phyloP scores from a whole-genome alignment of 2,888 invertebrate species.

The Hyalella azteca region DNA sequence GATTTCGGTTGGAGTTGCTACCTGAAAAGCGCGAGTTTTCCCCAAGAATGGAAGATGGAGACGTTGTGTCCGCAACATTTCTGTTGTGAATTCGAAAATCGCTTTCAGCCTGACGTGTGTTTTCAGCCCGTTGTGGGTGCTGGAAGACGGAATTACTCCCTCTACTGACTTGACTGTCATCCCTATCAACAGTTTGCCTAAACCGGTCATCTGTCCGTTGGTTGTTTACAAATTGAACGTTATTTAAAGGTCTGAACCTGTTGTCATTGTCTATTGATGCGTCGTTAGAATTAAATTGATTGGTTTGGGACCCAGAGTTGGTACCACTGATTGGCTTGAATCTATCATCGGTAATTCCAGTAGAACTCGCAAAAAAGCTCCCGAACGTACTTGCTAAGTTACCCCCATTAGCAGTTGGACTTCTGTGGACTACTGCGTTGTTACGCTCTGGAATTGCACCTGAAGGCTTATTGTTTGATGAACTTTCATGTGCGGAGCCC shows the following conservation, averaged over 20 bases:
- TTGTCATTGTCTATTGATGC: not conserved
- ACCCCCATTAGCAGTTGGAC: not conserved
- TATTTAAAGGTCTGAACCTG: not conserved
- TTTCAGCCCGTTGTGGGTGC: not conserved
- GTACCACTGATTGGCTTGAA: constrained; percentile 22
- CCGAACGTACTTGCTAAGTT: not conserved
- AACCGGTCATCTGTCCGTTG: not conserved
- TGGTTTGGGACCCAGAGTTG: not conserved
- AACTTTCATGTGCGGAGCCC: not conserved
- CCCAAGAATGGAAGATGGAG: not conserved
- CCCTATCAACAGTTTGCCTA: not conserved
- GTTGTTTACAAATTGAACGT: not conserved
- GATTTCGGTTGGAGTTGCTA: not conserved
- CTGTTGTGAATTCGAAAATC: not conserved
- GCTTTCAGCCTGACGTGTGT: not conserved
- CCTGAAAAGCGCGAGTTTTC: not conserved
- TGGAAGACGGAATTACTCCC: not conserved
- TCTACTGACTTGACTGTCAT: not conserved
- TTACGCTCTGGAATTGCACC: no score
- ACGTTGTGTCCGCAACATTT: not conserved
- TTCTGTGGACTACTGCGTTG: no score
- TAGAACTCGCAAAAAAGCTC: not conserved
- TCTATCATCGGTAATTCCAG: not conserved
- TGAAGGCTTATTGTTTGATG: not conserved
- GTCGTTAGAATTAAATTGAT: not conserved